phyloP scores from a whole-genome alignment of 2,113 vertebrate genomes.

The Tragelaphus scriptus region DNA sequence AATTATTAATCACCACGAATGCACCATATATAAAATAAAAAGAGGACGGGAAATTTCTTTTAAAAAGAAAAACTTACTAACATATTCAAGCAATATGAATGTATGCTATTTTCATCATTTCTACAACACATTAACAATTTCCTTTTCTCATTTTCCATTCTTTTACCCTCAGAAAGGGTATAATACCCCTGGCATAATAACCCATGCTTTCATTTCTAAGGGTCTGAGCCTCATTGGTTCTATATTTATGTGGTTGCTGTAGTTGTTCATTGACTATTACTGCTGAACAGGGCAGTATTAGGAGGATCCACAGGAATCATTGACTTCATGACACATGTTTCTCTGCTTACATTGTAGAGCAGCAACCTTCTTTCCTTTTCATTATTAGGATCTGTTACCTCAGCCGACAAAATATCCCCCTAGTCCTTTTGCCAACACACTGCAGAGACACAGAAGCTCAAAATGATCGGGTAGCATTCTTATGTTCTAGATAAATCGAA shows the following conservation, averaged over 20 bases:
- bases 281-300: neutral
- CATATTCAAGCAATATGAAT: neutral
- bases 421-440: neutral
- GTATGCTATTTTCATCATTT: neutral
- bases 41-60: neutral
- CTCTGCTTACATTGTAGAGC: neutral
- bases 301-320: neutral
- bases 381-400: neutral
- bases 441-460: neutral
- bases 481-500: neutral
- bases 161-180: neutral
- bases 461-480: neutral
- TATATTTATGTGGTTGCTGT: neutral
- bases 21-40: neutral
- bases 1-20: neutral
- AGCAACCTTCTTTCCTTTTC: neutral
- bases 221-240: neutral
- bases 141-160: neutral
- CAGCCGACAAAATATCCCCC: neutral
- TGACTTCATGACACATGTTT: neutral
- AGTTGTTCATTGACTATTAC: neutral
- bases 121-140: neutral
- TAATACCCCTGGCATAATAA: neutral
- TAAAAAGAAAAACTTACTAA: neutral
- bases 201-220: neutral